Evolutionary conservation across 2,888 invertebrate genomes (phyloP).

Genomic region (Cataglyphis livida): DNA sequence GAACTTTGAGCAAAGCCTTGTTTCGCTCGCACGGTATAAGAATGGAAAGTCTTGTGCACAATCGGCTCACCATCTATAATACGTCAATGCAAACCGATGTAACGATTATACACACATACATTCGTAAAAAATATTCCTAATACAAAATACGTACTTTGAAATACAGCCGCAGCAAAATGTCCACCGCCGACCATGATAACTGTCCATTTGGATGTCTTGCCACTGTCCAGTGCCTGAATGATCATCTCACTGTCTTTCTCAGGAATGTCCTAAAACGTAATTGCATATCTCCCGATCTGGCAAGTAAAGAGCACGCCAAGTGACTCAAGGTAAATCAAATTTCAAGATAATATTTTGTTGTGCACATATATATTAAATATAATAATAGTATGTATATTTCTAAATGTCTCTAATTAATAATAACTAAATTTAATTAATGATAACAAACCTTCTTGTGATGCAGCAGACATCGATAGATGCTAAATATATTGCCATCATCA

Average conservation of each 20-base stretch:
- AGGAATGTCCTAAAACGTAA: slow-evolving; percentile 85
- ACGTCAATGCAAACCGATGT: background rate
- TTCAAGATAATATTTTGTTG: slow-evolving; percentile 52
- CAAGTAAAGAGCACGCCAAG: slow-evolving; percentile 71
- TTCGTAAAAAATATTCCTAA: background rate
- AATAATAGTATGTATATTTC: slow-evolving; percentile 37
- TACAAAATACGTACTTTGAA: slow-evolving; percentile 84
- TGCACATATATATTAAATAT: background rate
- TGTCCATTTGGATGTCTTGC: slow-evolving; percentile 88
- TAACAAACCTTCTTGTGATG: slow-evolving; percentile 89
- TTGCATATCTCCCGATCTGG: slow-evolving; percentile 73
- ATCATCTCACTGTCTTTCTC: slow-evolving; percentile 81
- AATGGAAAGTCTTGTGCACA: slow-evolving; percentile 94
- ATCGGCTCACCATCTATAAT: slow-evolving; percentile 86
- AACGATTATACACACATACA: background rate
- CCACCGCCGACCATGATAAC: slow-evolving; percentile 95
- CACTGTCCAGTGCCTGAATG: slow-evolving; percentile 80
- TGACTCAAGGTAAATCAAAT: slow-evolving; percentile 74
- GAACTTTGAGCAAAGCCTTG: slow-evolving; percentile 92
- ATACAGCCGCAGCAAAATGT: slow-evolving; percentile 92
- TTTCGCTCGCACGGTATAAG: slow-evolving; percentile 93
- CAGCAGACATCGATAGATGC: slow-evolving; percentile 91
- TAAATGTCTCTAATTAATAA: slow-evolving; percentile 26
- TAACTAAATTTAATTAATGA: slow-evolving; percentile 4
- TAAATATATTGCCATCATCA: slow-evolving; percentile 89